These are phyloP conservation scores for Harpagoxenus sublaevis DNA, from an alignment of 2,888 invertebrate genomes.

Conservation along the genomic window DNA sequence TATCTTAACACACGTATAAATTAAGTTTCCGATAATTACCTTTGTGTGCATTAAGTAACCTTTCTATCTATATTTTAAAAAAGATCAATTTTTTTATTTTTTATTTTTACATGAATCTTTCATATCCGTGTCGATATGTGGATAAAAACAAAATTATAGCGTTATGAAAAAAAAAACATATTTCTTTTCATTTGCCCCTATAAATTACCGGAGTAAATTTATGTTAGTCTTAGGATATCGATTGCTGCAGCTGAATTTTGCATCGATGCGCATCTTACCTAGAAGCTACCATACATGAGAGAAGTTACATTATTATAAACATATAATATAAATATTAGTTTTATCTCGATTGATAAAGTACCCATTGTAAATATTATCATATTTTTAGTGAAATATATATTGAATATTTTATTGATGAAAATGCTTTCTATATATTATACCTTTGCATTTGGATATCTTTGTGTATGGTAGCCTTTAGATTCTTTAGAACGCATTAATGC, in stretches of 20 bases:
- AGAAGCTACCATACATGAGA: neutral
- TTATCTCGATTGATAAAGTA: neutral
- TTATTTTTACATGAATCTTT: neutral
- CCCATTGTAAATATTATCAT: neutral
- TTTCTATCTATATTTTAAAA: too few relatives aligned
- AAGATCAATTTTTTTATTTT: neutral
- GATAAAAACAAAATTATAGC: neutral
- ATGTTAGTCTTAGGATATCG: neutral
- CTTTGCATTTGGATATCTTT: neutral
- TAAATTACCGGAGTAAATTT: neutral
- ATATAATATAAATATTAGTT: neutral
- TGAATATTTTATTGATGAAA: neutral
- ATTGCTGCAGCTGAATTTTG: neutral
- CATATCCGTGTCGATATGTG: neutral
- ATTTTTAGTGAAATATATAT: neutral
- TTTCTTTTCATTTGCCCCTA: neutral
- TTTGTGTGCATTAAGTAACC: neutral
- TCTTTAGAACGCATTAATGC: neutral
- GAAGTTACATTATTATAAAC: neutral
- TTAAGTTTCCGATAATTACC: neutral
- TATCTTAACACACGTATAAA: neutral
- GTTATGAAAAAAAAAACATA: neutral
- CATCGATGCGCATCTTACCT: neutral
- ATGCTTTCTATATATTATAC: neutral
- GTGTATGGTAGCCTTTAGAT: neutral